Evolutionary conservation across 2,113 vertebrate genomes (phyloP).

Genomic region (Pachyramphus minor): DNA sequence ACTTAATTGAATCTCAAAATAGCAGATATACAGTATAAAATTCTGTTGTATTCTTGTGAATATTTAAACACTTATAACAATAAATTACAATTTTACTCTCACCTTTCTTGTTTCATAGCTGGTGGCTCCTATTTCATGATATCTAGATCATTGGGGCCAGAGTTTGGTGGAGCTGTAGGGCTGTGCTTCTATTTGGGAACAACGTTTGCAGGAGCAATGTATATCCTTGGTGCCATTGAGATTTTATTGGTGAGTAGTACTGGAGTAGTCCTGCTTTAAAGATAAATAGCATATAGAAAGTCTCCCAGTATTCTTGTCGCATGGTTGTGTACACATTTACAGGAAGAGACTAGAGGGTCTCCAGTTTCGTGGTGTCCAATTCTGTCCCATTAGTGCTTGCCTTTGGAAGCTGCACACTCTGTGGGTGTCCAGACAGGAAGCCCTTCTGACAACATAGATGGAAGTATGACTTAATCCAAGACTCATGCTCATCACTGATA

Average conservation of each 20-base stretch:
- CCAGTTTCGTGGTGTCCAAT: not conserved
- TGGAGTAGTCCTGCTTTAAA: conserved; percentile 8
- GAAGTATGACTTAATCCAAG: not conserved
- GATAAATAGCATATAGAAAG: not conserved
- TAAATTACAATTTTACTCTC: not conserved
- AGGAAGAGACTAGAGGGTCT: not conserved
- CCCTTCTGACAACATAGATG: not conserved
- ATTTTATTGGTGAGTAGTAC: conserved; percentile 89
- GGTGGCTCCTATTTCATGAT: conserved; percentile 99
- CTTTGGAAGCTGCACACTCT: not conserved
- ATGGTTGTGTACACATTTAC: not conserved
- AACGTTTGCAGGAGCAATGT: conserved; percentile 97
- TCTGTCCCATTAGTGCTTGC: not conserved
- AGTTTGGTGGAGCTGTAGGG: conserved; percentile 97
- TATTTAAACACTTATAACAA: not conserved
- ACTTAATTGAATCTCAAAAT: not conserved
- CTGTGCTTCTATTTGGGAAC: conserved; percentile 97
- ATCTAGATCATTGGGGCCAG: conserved; percentile 93
- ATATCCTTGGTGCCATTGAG: conserved; percentile 95
- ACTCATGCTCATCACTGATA: not conserved
- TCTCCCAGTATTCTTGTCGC: not conserved
- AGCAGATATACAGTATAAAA: not conserved
- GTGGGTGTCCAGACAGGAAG: not conserved
- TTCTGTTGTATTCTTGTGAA: not conserved
- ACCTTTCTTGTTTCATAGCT: conserved; percentile 72